These are phyloP conservation scores for Coelopa frigida DNA, from an alignment of 1,140 invertebrate species.

Conservation along the genomic window DNA sequence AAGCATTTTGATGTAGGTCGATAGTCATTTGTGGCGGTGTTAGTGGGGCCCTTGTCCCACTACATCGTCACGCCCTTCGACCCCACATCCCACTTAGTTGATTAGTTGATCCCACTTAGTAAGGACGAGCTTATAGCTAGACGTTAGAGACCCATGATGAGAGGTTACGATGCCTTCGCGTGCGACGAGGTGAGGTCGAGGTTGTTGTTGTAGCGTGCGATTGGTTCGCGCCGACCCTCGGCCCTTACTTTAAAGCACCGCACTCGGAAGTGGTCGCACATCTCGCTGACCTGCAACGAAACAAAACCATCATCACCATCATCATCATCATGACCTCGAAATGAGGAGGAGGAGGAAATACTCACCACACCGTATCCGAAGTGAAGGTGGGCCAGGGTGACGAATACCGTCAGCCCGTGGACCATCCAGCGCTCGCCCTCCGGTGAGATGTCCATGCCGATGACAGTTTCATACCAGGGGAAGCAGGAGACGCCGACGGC, in stretches of 20 bases:
- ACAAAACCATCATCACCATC: slow-evolving; percentile 42
- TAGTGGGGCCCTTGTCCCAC: too few species aligned
- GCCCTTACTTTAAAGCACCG: slow-evolving; percentile 52
- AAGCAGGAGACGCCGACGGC: slow-evolving; percentile 50
- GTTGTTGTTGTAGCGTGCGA: background rate
- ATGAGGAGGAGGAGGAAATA: background rate
- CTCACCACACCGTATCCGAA: slow-evolving; percentile 84
- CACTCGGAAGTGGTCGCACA: slow-evolving; percentile 53
- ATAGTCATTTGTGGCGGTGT: too few species aligned
- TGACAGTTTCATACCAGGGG: slow-evolving; percentile 29
- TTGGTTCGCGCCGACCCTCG: background rate
- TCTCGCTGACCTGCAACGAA: slow-evolving; percentile 51
- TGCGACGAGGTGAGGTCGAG: too few species aligned
- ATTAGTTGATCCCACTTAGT: too few species aligned
- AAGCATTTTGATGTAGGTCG: too few species aligned
- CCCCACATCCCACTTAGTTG: too few species aligned
- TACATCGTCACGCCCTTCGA: too few species aligned
- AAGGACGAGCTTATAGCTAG: too few species aligned
- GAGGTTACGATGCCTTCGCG: too few species aligned
- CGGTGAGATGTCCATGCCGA: slow-evolving; percentile 46
- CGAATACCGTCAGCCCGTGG: slow-evolving; percentile 60
- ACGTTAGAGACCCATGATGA: too few species aligned
- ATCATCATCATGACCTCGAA: background rate
- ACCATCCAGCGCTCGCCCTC: slow-evolving; percentile 60
- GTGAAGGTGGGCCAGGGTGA: slow-evolving; percentile 74